Conservation (phyloP, 2,888 invertebrate species). For the Phytoseiulus persimilis region DNA sequence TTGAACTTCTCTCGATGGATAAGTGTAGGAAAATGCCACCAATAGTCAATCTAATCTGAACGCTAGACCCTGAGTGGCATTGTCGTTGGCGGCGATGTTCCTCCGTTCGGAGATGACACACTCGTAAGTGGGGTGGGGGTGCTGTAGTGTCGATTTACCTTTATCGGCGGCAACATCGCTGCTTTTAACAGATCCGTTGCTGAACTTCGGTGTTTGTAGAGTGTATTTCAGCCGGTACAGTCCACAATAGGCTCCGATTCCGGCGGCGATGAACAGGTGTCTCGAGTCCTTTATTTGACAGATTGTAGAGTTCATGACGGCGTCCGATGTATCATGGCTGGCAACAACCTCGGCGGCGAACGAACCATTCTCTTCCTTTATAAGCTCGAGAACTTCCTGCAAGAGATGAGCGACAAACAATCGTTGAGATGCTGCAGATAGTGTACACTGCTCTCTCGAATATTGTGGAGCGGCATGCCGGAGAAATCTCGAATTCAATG, state of each 20-base stretch:
- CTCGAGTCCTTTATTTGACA: slow-evolving; percentile 51
- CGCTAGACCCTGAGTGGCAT: no score
- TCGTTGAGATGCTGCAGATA: background rate
- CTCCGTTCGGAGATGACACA: no score
- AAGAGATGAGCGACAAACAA: background rate
- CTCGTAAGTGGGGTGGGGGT: no score
- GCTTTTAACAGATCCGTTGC: slow-evolving; percentile 82
- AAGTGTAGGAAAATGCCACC: no score
- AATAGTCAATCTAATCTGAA: no score
- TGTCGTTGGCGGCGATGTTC: no score
- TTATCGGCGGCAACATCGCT: slow-evolving; percentile 58
- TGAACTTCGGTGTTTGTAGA: background rate
- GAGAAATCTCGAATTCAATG: no score
- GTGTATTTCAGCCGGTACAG: slow-evolving; percentile 18
- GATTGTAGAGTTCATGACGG: slow-evolving; percentile 7
- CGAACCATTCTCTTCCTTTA: background rate
- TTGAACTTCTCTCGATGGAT: no score
- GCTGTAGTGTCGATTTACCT: background rate
- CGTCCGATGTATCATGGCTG: slow-evolving; percentile 67
- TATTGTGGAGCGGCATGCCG: no score
- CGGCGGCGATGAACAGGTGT: slow-evolving; percentile 71
- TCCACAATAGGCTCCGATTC: slow-evolving; percentile 59
- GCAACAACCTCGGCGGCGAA: slow-evolving; percentile 70
- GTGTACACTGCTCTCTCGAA: no score
- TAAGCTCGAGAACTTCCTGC: slow-evolving; percentile 11